phyloP scores from a whole-genome alignment of 2,113 vertebrate species.

The Paedocypris sp. region DNA sequence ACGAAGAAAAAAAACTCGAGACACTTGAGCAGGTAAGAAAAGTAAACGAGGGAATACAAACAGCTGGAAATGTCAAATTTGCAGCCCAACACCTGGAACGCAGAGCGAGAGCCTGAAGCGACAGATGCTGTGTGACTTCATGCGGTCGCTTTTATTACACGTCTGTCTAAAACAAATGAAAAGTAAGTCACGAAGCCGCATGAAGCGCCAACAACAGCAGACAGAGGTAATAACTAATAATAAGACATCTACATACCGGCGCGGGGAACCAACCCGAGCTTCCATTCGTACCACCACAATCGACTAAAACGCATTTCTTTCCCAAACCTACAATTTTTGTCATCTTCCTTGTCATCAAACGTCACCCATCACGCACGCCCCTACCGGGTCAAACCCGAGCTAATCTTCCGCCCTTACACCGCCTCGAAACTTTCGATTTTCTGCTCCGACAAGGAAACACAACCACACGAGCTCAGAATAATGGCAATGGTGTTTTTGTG shows the following conservation, averaged over 20 bases:
- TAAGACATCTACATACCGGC: background rate
- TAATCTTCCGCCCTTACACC: background rate
- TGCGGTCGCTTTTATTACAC: background rate
- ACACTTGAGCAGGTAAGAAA: background rate
- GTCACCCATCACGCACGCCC: background rate
- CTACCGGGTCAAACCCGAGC: background rate
- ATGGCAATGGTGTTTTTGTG: background rate
- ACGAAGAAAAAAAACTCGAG: background rate
- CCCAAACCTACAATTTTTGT: conserved; percentile 10
- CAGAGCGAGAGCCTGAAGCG: background rate
- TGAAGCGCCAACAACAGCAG: background rate
- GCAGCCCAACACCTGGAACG: background rate
- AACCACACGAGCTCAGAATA: background rate
- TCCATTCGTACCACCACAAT: background rate
- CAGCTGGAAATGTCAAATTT: background rate
- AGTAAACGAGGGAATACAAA: background rate
- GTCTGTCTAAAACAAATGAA: background rate
- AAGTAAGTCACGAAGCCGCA: background rate
- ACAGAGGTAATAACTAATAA: conserved; percentile 9
- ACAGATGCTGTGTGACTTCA: background rate
- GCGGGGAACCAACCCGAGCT: too few relatives aligned
- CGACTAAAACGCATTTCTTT: conserved; percentile 5
- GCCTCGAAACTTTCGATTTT: background rate
- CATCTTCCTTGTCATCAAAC: background rate
- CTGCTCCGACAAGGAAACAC: background rate